Evolutionary conservation across 2,797 vertebrate genomes (phyloP), one percentile per base, ranked within the genome.

Genomic region (Chlorospingus flavigularis): DNA sequence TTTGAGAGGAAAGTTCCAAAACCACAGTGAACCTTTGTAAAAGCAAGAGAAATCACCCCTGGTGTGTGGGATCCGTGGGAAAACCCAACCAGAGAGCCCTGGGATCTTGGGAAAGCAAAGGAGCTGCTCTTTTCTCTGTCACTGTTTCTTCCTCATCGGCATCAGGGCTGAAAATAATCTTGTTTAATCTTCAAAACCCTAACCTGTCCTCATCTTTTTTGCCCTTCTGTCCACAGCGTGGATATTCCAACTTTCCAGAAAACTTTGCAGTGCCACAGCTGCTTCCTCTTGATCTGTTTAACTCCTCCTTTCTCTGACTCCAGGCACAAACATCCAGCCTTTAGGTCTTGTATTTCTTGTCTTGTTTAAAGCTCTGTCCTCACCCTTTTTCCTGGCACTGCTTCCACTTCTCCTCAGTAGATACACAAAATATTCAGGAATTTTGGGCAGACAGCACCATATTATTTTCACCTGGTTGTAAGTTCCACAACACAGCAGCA

Each of bases 361-460:
- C 68, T 60, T 57, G 5, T 42, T 84, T 31, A 21, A 39, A 72
- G n/a, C 50, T 90, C n/a, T 61, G 30, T 58, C 51, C 65, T 84
- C 53, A 18, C 33, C 39, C 12, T 7, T 67, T 47, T 19, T 51
- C 51, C 66, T 74, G 33, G 13, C 6, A 1, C 23, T 65, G 1
- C 24, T 45, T n/a, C 70, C 19, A 9, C 65, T 33, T 3, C 17
- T 75, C 23, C 24, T 9, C 31, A 53, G 37, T 4, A 80, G 31
- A 28, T 18, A 24, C 2, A 16, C 39, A 26, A 65, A 88, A 50
- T 16, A 84, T 51, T 73, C 19, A 10, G 48, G 58, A 58, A 40
- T 85, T 83, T 61, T 3, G 17, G n/a, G 39, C 60, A 57, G 42
- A 3, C 45, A 11, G 16, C 7, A 0, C 54, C 58, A 0, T 19